Base-by-base conservation (phyloP, 2,888 invertebrate species). In the Eumacrocentrus americanus region DNA sequence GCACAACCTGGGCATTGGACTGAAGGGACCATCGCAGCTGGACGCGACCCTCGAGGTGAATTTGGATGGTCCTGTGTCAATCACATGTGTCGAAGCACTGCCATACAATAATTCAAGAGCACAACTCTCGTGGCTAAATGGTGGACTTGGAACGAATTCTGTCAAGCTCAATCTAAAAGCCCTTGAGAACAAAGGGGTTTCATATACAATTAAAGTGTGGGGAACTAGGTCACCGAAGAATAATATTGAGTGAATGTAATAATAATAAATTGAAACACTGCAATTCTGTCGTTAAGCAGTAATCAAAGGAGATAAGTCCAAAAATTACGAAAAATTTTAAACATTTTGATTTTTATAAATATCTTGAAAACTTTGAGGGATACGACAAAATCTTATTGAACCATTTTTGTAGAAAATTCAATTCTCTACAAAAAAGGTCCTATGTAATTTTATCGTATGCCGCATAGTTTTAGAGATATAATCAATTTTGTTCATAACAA, bases 131-230 rank as follows among this genome's bases (percentile, higher is more conserved):
- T 79, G 52, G 71, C 66, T 69, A 73, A 74, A 72, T 18, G 84
- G 83, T 29, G 83, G 83, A 38, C 79, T 81, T 12, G 82, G 81
- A 2, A 62, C 76, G 25, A 79, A 82, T 68, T 81, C 72, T 61
- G 77, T 82, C 1, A 79, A 80, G 61, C 78, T 84, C 46, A 78
- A 76, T 29, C 79, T 84, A 1, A 68, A 72, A 1, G 81, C 82
- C 0, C 69, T 71, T 52, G 81, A 81, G 65, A 82, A 83, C 14
- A 80, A 81, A 66, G 83, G 84, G 1, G 82, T 84, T 59, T 78
- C 82, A 55, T 83, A 83, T 65, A 80, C 78, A 51, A 77, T 84
- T 1, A 81, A 81, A 69, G 76, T 84, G 35, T 82, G 77, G 70
- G 84, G 82, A 1, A 60, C 68, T 1, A 29, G 40, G 16, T 48